Base-by-base conservation (phyloP, 1,140 invertebrate species). In the Lepidurus arcticus region DNA sequence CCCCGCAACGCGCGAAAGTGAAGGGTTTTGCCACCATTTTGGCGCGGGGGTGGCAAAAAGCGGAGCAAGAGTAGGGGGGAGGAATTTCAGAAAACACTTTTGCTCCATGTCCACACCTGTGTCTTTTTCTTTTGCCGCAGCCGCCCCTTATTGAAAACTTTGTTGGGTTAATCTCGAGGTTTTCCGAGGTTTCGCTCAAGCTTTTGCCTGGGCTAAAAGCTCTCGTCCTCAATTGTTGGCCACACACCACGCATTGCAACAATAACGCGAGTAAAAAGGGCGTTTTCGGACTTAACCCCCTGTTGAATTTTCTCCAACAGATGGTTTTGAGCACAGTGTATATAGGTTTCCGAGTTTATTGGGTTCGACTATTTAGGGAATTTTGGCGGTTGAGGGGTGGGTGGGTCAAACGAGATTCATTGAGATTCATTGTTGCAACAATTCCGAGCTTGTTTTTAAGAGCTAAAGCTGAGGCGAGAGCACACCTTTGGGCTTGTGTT, bases 61-160 rank as follows among this genome's bases (percentile, higher is more conserved):
- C 53, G 21, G 53, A 16, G 53, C 16, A 65, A 65, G 16, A 65
- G 53, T 13, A 65, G 13, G 4, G 53, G 53, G 21, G 53, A 65
- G 21, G 16, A 65, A n/a, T 65, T 21, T 65, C 21, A 21, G 21
- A 65, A 65, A 65, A 65, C 53, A 65, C 53, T 65, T 65, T 65
- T 65, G 53, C 53, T 21, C 53, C 53, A n/a, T 65, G 53, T 65
- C 53, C 53, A 65, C 53, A 65, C 53, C 53, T 65, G 53, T 65
- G 53, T 65, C 53, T 21, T 65, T 65, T 65, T 65, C 53, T 65
- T 65, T 65, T 65, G 16, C 16, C 53, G 53, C 53, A 65, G 53
- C 53, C 53, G 53, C 53, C 53, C 53, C 21, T 65, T 65, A 65
- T 65, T 65, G 53, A 65, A 65, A 65, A 65, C 53, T 65, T 65